phyloP scores from a whole-genome alignment of 2,113 vertebrate genomes.

The Tychaedon coryphoeus region DNA sequence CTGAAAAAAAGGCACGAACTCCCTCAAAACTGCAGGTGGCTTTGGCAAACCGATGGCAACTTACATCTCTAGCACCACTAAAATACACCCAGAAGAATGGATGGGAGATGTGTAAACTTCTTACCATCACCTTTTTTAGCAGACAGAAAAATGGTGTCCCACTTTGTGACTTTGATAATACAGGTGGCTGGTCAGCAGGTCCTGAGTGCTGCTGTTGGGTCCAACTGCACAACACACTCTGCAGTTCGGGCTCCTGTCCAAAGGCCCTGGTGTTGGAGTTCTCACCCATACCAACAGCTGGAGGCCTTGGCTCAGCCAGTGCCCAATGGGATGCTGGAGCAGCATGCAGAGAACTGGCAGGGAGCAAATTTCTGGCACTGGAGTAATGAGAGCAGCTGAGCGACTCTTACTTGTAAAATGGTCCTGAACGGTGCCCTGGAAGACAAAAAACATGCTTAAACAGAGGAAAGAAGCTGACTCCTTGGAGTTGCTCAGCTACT shows the following conservation, averaged over 20 bases:
- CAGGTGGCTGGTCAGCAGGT: background rate
- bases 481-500: background rate
- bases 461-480: background rate
- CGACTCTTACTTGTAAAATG: fast-evolving
- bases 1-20: background rate
- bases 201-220: background rate
- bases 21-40: background rate
- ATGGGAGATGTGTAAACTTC: background rate
- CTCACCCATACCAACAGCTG: background rate
- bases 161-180: background rate
- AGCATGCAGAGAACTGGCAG: background rate
- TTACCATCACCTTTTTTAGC: background rate
- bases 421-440: background rate
- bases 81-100: fast-evolving
- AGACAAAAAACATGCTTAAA: background rate
- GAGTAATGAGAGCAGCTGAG: background rate
- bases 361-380: background rate
- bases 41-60: background rate
- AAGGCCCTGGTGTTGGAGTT: fast-evolving
- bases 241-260: background rate
- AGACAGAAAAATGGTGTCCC: background rate
- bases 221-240: fast-evolving
- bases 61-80: background rate
- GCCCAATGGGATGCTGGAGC: background rate
- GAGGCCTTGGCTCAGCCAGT: background rate